Conservation (phyloP, 2,797 vertebrate species). For the Staurois parvus region DNA sequence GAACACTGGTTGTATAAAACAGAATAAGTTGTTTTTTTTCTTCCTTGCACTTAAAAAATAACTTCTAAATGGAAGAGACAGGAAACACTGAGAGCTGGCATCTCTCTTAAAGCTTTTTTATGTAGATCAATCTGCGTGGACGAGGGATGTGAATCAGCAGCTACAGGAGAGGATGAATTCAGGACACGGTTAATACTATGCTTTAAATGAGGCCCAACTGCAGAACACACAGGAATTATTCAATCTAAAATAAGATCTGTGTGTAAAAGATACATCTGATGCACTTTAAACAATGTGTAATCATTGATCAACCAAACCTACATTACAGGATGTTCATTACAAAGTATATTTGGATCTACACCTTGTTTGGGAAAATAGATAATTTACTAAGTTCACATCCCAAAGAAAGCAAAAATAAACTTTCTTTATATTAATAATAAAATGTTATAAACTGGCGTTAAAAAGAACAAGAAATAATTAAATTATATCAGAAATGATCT, state of each 20-base stretch:
- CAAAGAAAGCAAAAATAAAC: no score
- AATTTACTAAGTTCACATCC: neutral
- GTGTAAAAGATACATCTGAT: neutral
- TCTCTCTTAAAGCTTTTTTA: constrained; percentile 23
- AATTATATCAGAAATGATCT: no score
- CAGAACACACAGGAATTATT: neutral
- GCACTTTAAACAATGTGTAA: neutral
- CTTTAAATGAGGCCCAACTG: neutral
- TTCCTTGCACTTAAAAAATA: constrained; percentile 28
- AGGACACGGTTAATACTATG: neutral
- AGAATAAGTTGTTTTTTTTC: neutral
- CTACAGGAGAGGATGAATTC: neutral
- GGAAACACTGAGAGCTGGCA: constrained; percentile 29
- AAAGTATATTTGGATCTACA: neutral
- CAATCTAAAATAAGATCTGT: neutral
- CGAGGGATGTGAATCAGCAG: constrained; percentile 40
- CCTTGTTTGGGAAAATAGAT: neutral
- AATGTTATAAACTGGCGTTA: no score
- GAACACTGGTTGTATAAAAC: no score
- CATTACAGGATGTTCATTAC: neutral
- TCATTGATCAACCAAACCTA: neutral
- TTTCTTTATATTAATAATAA: neutral
- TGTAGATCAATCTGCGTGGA: constrained; percentile 43
- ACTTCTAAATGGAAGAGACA: constrained; percentile 8
- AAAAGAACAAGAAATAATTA: no score